Evolutionary conservation across 2,113 vertebrate species (phyloP).

Genomic region (Colinus virginianus): DNA sequence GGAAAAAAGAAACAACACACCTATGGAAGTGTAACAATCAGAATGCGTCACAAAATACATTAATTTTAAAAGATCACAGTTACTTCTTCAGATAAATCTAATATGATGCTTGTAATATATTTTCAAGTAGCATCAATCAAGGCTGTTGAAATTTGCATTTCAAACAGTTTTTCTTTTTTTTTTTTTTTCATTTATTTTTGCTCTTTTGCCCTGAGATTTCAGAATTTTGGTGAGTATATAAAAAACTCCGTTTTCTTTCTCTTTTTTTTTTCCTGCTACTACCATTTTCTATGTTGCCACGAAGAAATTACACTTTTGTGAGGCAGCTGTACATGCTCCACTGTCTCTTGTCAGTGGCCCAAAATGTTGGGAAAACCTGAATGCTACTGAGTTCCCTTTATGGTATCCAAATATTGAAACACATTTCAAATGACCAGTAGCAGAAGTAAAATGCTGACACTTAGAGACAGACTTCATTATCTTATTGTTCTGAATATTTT

Average conservation of each 20-base stretch:
- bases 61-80: constrained; percentile 11
- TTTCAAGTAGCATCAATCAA: constrained; percentile 62
- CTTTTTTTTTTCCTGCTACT: neutral
- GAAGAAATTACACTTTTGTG: neutral
- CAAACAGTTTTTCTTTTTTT: neutral
- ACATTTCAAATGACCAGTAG: neutral
- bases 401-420: neutral
- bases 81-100: constrained; percentile 38
- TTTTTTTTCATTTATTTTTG: constrained; percentile 25
- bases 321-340: neutral
- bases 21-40: constrained; percentile 29
- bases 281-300: neutral
- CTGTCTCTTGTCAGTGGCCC: neutral
- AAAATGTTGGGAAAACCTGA: neutral
- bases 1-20: neutral
- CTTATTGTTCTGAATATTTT: neutral
- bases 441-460: neutral
- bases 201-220: constrained; percentile 31
- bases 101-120: neutral
- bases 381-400: neutral
- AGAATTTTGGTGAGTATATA: constrained; percentile 30
- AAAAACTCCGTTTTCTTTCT: constrained; percentile 25
- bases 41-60: constrained; percentile 15
- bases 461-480: neutral
- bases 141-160: constrained; percentile 43